Evolutionary conservation across 1,140 invertebrate species (phyloP), one percentile per base, ranked within the genome.

Genomic region (Polypedilum vanderplanki): DNA sequence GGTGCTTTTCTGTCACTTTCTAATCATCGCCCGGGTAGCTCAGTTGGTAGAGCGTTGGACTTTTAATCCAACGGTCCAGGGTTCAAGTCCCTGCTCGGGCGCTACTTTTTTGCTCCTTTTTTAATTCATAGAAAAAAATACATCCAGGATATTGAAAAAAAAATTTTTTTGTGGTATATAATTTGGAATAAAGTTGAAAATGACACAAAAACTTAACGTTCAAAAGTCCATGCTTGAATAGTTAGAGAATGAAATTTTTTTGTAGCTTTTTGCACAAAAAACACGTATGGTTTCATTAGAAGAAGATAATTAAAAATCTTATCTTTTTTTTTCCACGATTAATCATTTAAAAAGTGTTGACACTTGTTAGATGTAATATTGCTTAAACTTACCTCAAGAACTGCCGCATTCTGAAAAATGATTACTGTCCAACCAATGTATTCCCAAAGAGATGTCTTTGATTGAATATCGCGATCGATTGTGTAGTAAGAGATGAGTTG

Each of bases 321-420:
- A 33, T 33, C 24, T 33, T 33, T 33, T 33, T 33, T 3, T 33
- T 12, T 12, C 46, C 12, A 12, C 15, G 46, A 57, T 15, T 15
- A 15, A 57, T 57, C n/a, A 12, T 15, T 57, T 57, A 57, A 46
- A 41, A 33, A 33, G 24, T 33, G 24, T 33, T 33, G 24, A 15
- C 41, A 46, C 41, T 57, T 57, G 12, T 57, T 57, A 4, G 2
- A 46, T n/a, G 8, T 10, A 7, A 67, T 67, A 2, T 67, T 20
- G 9, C 4, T 18, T 22, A 5, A 9, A 70, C 76, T 78, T 85
- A 93, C 92, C 88, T 97, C 95, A 75, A 97, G 84, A 76, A 95
- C 80, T 75, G 95, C 95, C 76, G 91, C 93, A 84, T 95, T 95
- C 85, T 98, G 96, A 79, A 96, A 96, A 77, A 96, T 87, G 65